Evolutionary conservation across 1,140 invertebrate species (phyloP).

Genomic region (Nasonia longicornis): DNA sequence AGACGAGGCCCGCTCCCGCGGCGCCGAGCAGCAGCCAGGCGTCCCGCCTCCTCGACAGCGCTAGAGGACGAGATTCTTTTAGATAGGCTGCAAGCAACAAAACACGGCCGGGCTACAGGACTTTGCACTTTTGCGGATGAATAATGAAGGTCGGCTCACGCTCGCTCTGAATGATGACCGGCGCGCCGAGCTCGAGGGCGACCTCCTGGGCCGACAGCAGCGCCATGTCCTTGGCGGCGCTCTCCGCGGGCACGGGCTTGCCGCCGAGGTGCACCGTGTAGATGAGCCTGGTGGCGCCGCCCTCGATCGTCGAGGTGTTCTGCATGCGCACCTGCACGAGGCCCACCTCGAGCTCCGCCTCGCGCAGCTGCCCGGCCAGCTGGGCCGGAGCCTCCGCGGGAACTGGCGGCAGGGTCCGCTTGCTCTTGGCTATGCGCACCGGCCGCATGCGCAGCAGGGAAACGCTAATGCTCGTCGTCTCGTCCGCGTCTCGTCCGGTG

Average conservation of each 20-base stretch:
- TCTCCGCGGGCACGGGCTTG: slow-evolving; percentile 80
- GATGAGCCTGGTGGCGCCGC: slow-evolving; percentile 69
- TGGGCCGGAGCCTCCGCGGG: too few species aligned
- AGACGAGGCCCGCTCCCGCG: slow-evolving; percentile 72
- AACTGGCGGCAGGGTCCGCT: slow-evolving; percentile 39
- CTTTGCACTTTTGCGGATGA: background rate
- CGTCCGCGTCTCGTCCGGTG: background rate
- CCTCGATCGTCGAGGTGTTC: slow-evolving; percentile 58
- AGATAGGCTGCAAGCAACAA: slow-evolving; percentile 74
- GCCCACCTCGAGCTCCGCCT: slow-evolving; percentile 49
- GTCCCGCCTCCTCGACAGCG: slow-evolving; percentile 73
- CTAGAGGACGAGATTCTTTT: slow-evolving; percentile 75
- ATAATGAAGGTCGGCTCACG: slow-evolving; percentile 71
- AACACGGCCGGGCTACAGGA: slow-evolving; percentile 20
- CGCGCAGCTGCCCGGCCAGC: slow-evolving; percentile 3
- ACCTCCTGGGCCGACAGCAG: slow-evolving; percentile 81
- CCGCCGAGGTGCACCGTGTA: slow-evolving; percentile 84
- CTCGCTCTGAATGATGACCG: slow-evolving; percentile 85
- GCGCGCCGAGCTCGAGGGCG: slow-evolving; percentile 77
- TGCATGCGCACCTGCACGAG: slow-evolving; percentile 67
- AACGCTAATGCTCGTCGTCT: background rate
- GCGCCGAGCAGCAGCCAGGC: slow-evolving; percentile 76
- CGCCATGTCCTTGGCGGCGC: slow-evolving; percentile 83
- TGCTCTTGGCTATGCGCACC: slow-evolving; percentile 47
- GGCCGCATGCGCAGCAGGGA: slow-evolving; percentile 47